Evolutionary conservation across 2,797 vertebrate genomes (phyloP).

Genomic region (Enteromius treurensis): DNA sequence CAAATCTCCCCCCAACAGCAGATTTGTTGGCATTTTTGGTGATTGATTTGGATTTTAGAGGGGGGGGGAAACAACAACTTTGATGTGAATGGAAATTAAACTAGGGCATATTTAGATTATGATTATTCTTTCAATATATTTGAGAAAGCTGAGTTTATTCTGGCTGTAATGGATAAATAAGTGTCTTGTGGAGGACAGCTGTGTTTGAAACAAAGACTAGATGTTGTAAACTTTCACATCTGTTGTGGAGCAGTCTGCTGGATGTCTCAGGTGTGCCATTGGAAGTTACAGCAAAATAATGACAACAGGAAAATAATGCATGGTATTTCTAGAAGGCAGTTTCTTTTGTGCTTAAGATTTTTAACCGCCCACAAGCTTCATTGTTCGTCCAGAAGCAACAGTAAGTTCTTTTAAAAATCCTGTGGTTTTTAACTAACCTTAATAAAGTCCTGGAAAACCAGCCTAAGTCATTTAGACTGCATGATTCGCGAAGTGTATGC

Average conservation of each 20-base stretch:
- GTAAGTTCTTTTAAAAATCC: slow-evolving; percentile 3
- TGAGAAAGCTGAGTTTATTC: slow-evolving; percentile 44
- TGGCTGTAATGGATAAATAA: slow-evolving; percentile 38
- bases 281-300: slow-evolving; percentile 29
- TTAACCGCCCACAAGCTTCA: not conserved
- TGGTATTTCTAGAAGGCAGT: not conserved
- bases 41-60: slow-evolving; percentile 32
- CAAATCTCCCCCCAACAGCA: slow-evolving; percentile 48
- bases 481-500: not conserved
- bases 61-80: slow-evolving; percentile 19
- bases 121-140: slow-evolving; percentile 46
- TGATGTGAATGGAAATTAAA: slow-evolving; percentile 38
- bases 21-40: slow-evolving; percentile 41
- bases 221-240: slow-evolving; percentile 42
- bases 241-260: slow-evolving; percentile 57
- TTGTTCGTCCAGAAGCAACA: not conserved
- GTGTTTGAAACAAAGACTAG: slow-evolving; percentile 48
- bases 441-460: not conserved
- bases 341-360: slow-evolving; percentile 2
- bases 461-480: not conserved
- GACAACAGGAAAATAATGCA: slow-evolving; percentile 18
- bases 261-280: slow-evolving; percentile 47
- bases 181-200: slow-evolving; percentile 49
- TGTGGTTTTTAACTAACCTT: slow-evolving; percentile 5
- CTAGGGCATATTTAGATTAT: slow-evolving; percentile 42